Evolutionary conservation across 2,797 vertebrate species (phyloP).

Genomic region (Melanotaenia nigrans): DNA sequence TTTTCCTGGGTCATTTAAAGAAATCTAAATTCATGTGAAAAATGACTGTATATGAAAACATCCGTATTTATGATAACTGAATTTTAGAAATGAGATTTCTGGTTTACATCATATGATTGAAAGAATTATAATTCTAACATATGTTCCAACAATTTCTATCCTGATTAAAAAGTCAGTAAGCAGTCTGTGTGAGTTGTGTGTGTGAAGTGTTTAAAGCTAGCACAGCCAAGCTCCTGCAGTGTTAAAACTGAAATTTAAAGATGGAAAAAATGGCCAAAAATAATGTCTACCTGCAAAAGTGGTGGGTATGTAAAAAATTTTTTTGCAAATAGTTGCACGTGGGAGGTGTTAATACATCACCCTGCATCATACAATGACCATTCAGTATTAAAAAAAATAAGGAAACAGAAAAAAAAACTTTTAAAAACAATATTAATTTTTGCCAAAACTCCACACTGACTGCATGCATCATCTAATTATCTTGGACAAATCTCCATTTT

Average conservation of each 20-base stretch:
- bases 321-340: constrained; percentile 12
- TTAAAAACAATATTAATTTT: constrained; percentile 8
- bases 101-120: not conserved
- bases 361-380: constrained; percentile 32
- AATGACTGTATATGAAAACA: not conserved
- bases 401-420: not conserved
- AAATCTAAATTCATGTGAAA: not conserved
- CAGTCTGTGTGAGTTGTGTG: not conserved
- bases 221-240: not conserved
- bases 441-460: not conserved
- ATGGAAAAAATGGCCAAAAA: constrained; percentile 10
- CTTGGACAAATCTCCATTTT: not conserved
- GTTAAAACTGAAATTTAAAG: constrained; percentile 34
- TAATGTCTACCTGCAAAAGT: constrained; percentile 25
- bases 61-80: not conserved
- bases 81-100: not conserved
- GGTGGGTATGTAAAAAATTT: constrained; percentile 29
- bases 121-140: not conserved
- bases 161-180: not conserved
- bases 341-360: constrained; percentile 54
- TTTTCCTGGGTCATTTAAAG: not conserved
- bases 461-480: constrained; percentile 5
- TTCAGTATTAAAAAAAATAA: constrained; percentile 31
- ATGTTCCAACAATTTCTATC: not conserved
- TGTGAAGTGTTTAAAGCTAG: not conserved